These are phyloP conservation scores for Pungitius pungitius DNA, from an alignment of 2,113 vertebrate species.

Conservation along the genomic window DNA sequence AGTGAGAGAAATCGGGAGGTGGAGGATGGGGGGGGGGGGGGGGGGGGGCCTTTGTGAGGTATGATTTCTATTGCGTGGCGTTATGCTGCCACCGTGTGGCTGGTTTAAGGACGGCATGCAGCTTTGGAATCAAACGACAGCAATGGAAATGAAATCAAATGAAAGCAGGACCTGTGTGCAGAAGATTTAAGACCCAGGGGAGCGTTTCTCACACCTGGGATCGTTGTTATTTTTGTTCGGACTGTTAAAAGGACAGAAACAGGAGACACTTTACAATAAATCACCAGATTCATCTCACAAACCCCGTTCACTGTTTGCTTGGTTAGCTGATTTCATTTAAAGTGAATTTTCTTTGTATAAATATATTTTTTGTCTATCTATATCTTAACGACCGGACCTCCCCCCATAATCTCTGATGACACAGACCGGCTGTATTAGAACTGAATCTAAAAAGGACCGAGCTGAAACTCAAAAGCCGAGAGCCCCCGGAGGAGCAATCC, in stretches of 20 bases:
- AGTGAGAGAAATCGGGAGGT: not conserved
- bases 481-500: not conserved
- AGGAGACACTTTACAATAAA: too few relatives aligned
- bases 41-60: not conserved
- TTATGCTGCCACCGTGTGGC: slow-evolving; percentile 70
- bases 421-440: not conserved
- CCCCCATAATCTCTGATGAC: not conserved
- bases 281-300: too few relatives aligned
- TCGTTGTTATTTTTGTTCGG: too few relatives aligned
- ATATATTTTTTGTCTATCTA: too few relatives aligned
- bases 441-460: not conserved
- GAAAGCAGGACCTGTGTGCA: not conserved
- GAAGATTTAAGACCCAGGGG: not conserved
- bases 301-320: too few relatives aligned
- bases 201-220: too few relatives aligned
- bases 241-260: too few relatives aligned
- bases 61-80: slow-evolving; percentile 12
- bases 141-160: not conserved
- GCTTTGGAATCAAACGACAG: not conserved
- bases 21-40: too few relatives aligned
- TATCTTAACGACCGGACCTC: not conserved
- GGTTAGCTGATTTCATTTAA: too few relatives aligned
- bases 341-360: too few relatives aligned
- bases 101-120: not conserved
- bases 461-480: not conserved